These are phyloP conservation scores for Sebastolobus altivelis DNA, from an alignment of 2,797 vertebrate genomes.

Conservation along the genomic window DNA sequence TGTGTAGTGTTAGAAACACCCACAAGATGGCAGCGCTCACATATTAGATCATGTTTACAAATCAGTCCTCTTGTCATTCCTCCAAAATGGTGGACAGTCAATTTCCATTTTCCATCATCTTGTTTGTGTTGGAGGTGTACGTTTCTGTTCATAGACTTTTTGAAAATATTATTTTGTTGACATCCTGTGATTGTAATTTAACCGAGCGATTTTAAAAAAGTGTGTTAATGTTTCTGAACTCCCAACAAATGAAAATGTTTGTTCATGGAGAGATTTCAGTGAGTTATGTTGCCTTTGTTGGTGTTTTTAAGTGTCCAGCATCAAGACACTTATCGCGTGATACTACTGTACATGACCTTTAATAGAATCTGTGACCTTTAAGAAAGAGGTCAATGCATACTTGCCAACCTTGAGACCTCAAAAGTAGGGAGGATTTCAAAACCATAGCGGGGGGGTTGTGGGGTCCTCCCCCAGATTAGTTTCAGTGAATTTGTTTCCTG, in stretches of 20 bases:
- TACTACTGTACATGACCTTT: neutral
- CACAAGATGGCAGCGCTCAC: conserved; percentile 73
- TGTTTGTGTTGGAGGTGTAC: neutral
- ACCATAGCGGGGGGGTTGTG: fast-evolving
- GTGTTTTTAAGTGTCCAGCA: neutral
- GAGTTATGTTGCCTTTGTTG: neutral
- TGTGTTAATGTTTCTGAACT: conserved; percentile 24
- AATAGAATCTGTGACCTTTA: neutral
- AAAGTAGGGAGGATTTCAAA: too few relatives aligned
- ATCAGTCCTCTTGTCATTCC: conserved; percentile 19
- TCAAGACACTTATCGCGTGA: too few relatives aligned
- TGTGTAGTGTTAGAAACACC: conserved; percentile 44
- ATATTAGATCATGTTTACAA: neutral
- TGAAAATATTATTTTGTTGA: neutral
- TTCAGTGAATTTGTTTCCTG: too few relatives aligned
- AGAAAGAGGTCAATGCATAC: neutral
- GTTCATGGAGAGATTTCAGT: neutral
- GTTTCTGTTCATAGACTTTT: neutral
- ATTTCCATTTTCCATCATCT: conserved; percentile 32
- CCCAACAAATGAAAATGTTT: conserved; percentile 17
- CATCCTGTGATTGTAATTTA: conserved; percentile 24
- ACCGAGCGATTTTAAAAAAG: neutral
- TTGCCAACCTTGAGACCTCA: too few relatives aligned
- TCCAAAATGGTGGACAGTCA: conserved; percentile 71
- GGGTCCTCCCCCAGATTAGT: too few relatives aligned